Conservation (phyloP, 2,888 invertebrate genomes). For the Trachelus iudaicus region DNA sequence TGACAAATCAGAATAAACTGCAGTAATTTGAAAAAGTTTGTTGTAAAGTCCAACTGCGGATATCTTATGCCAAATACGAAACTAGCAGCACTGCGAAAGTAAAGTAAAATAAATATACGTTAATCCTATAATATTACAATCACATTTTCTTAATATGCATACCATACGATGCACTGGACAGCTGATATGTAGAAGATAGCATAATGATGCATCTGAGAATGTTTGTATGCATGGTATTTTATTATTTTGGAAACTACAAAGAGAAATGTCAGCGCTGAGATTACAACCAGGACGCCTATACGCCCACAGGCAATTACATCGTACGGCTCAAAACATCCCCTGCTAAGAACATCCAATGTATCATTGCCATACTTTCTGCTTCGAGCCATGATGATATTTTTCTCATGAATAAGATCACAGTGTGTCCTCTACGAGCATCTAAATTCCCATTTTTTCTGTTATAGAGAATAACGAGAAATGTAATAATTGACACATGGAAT, state of each 20-base stretch:
- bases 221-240: slow-evolving; percentile 64
- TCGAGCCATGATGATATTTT: slow-evolving; percentile 34
- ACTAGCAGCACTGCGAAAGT: slow-evolving; percentile 62
- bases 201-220: slow-evolving; percentile 67
- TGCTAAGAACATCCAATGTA: slow-evolving; percentile 63
- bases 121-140: background rate
- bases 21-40: slow-evolving; percentile 66
- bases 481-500: background rate
- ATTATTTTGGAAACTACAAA: slow-evolving; percentile 60
- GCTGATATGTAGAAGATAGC: slow-evolving; percentile 67
- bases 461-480: background rate
- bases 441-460: background rate
- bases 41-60: slow-evolving; percentile 66
- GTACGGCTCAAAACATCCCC: slow-evolving; percentile 65
- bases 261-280: slow-evolving; percentile 63
- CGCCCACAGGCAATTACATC: slow-evolving; percentile 66
- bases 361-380: slow-evolving; percentile 58
- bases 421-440: background rate
- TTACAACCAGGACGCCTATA: slow-evolving; percentile 62
- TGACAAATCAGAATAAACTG: slow-evolving; percentile 68
- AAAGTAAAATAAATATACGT: slow-evolving; percentile 4
- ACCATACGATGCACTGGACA: slow-evolving; percentile 66
- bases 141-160: slow-evolving; percentile 34
- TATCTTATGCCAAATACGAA: slow-evolving; percentile 63
- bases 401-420: background rate